phyloP scores from a whole-genome alignment of 2,888 invertebrate species.

The Pammene fasciana region DNA sequence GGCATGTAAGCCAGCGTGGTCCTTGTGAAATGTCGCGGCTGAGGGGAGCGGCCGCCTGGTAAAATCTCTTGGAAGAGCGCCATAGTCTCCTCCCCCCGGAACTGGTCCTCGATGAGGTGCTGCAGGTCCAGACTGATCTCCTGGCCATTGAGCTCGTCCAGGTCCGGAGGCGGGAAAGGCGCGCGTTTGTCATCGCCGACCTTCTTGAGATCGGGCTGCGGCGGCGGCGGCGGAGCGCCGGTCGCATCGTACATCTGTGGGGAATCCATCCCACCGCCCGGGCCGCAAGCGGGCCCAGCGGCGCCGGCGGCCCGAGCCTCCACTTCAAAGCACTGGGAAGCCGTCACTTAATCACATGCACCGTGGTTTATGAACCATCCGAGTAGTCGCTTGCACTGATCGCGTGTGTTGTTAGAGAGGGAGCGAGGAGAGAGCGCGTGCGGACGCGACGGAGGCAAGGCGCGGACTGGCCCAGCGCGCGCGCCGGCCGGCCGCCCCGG shows the following conservation, averaged over 20 bases:
- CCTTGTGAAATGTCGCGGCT: constrained; percentile 82
- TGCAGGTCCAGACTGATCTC: constrained; percentile 96
- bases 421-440: constrained; percentile 55
- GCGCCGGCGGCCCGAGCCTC: constrained; percentile 76
- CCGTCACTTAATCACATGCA: constrained; percentile 76
- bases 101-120: constrained; percentile 96
- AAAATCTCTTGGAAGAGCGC: constrained; percentile 94
- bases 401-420: constrained; percentile 46
- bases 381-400: constrained; percentile 48
- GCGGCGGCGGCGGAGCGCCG: constrained; percentile 84
- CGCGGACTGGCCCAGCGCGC: constrained; percentile 69
- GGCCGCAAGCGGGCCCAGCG: constrained; percentile 76
- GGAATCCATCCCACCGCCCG: constrained; percentile 88
- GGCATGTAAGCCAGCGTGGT: constrained; percentile 95
- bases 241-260: constrained; percentile 94
- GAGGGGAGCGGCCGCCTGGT: constrained; percentile 80
- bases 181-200: constrained; percentile 86
- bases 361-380: constrained; percentile 53
- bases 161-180: constrained; percentile 90
- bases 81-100: constrained; percentile 89
- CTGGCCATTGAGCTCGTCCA: constrained; percentile 94
- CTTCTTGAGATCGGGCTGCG: constrained; percentile 84
- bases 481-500: constrained; percentile 62
- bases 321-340: constrained; percentile 80
- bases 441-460: constrained; percentile 65